Conservation (phyloP, 2,113 vertebrate species). For the Seriola dumerili region DNA sequence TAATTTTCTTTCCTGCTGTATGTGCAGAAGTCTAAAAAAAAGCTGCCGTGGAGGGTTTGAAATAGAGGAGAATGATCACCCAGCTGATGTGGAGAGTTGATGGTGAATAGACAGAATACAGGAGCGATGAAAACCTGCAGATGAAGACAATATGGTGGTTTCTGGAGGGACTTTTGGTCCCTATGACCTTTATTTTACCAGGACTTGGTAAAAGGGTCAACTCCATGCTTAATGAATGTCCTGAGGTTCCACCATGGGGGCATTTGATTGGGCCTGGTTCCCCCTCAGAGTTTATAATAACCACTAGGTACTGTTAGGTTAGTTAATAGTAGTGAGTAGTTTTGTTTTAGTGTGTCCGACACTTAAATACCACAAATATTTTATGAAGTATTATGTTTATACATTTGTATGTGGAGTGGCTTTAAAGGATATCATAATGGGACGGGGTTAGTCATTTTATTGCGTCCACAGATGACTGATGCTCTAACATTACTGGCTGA, state of each 20-base stretch:
- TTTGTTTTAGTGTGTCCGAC: neutral
- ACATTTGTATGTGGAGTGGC: neutral
- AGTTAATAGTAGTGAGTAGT: no score
- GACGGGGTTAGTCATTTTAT: neutral
- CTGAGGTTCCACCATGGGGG: no score
- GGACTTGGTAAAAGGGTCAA: no score
- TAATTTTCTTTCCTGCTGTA: conserved; percentile 15
- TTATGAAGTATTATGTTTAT: neutral
- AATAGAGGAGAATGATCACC: neutral
- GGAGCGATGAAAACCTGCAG: no score
- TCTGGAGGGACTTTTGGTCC: no score
- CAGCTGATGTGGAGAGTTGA: neutral
- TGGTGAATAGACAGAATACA: no score
- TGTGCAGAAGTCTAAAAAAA: neutral
- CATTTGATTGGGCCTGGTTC: no score
- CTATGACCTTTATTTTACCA: no score
- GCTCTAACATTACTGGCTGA: neutral
- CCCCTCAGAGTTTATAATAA: no score
- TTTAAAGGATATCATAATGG: neutral
- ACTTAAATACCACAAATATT: neutral
- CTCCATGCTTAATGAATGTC: no score
- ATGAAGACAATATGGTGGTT: no score
- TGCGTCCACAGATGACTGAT: neutral
- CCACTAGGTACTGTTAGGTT: no score
- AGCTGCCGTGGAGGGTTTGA: neutral